These are phyloP conservation scores for Acanthiza pusilla DNA, from an alignment of 2,797 vertebrate species.

Conservation along the genomic window DNA sequence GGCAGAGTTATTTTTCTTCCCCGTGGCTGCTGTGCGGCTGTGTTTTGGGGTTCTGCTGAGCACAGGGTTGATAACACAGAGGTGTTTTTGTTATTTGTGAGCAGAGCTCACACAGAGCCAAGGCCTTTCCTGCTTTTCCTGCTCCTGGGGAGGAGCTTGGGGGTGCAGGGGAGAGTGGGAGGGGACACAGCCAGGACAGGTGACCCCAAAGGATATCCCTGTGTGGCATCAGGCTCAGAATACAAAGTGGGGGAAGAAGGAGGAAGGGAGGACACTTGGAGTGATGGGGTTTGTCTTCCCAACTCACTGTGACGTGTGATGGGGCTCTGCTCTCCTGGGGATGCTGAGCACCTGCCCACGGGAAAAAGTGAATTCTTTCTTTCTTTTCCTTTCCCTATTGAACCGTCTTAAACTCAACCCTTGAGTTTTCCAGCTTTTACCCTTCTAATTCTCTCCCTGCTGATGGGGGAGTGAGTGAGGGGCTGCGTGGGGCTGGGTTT, in stretches of 20 bases:
- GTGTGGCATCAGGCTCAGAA: neutral
- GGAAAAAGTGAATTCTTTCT: neutral
- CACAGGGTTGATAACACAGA: neutral
- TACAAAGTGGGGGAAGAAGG: neutral
- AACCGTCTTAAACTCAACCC: no score
- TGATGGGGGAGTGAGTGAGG: neutral
- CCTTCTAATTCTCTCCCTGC: neutral
- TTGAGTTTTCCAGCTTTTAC: neutral
- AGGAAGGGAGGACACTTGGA: neutral
- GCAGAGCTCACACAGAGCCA: neutral
- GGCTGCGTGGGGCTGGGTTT: neutral
- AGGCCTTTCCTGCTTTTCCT: neutral
- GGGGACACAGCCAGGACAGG: neutral
- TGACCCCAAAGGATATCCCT: neutral
- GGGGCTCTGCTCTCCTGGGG: neutral
- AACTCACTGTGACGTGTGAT: neutral
- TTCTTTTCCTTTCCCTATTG: neutral
- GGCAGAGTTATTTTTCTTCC: accelerated
- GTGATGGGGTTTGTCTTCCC: neutral
- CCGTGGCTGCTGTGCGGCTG: neutral
- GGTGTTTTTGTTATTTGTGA: neutral
- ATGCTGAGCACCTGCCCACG: neutral
- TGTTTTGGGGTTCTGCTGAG: neutral
- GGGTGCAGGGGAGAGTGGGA: no score
- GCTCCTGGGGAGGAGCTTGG: neutral